Percentiles rank a stretch among this genome's conserved stretches.
Conservation (phyloP, 2,113 vertebrate genomes). For the Mesoclemmys tuberculata region DNA sequence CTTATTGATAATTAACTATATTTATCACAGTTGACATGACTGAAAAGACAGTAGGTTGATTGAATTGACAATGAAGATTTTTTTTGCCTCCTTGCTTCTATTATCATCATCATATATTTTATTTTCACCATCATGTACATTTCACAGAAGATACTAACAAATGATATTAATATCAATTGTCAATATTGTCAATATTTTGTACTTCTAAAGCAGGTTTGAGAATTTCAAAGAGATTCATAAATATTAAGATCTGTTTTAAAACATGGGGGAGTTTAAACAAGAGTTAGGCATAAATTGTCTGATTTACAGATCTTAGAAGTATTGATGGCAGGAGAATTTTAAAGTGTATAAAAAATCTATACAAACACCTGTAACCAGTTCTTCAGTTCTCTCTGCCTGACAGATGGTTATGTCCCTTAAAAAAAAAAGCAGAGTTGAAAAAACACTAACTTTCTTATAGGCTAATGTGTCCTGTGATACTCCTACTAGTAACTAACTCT, state of each 20-base stretch:
- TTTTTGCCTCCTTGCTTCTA: not conserved
- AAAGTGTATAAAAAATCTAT: not conserved
- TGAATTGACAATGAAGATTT: not conserved
- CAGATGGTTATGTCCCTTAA: not conserved
- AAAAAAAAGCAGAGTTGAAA: not conserved
- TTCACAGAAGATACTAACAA: not conserved
- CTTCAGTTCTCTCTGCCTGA: not conserved
- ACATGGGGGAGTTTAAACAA: not conserved
- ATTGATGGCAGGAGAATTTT: not conserved
- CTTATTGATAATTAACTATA: not conserved
- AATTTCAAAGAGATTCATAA: not conserved
- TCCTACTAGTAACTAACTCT: not conserved
- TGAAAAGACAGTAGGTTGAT: not conserved
- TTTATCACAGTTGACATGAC: not conserved
- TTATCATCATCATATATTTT: not conserved
- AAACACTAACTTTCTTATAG: not conserved
- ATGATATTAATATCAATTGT: too few relatives aligned
- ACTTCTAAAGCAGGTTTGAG: not conserved
- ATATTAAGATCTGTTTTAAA: not conserved
- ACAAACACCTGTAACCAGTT: fast-evolving
- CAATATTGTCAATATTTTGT: not conserved
- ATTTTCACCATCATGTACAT: not conserved
- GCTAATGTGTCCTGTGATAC: not conserved
- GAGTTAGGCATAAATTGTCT: not conserved
- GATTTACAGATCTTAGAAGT: not conserved